phyloP scores from a whole-genome alignment of 2,113 vertebrate genomes.

The Odontesthes bonariensis region DNA sequence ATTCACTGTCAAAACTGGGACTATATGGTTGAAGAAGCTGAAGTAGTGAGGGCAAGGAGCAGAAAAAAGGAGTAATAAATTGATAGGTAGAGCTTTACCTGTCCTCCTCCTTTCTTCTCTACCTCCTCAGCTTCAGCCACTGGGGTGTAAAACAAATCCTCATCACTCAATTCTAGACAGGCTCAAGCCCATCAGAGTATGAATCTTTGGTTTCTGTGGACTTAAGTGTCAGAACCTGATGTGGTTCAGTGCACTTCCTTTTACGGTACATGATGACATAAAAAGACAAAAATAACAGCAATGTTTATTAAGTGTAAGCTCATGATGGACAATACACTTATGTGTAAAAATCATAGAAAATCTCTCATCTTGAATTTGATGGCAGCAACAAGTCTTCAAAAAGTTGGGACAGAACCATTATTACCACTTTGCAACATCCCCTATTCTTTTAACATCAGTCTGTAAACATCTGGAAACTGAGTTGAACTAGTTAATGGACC shows the following conservation, averaged over 20 bases:
- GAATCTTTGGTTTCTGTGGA: slow-evolving; percentile 49
- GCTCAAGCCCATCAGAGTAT: slow-evolving; percentile 51
- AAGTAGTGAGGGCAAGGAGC: slow-evolving; percentile 48
- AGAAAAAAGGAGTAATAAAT: slow-evolving; percentile 42
- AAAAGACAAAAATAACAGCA: slow-evolving; percentile 13
- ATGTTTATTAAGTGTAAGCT: too few species aligned
- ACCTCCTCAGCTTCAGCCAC: slow-evolving; percentile 28
- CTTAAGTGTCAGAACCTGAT: slow-evolving; percentile 51
- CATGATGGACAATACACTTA: too few species aligned
- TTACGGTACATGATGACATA: neutral
- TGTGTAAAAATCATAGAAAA: too few species aligned
- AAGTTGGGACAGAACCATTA: too few species aligned
- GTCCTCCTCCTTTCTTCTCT: slow-evolving; percentile 8
- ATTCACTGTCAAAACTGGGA: slow-evolving; percentile 40
- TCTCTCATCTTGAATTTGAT: too few species aligned
- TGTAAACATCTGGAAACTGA: neutral
- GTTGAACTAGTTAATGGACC: too few species aligned
- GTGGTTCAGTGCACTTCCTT: slow-evolving; percentile 41
- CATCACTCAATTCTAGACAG: slow-evolving; percentile 58
- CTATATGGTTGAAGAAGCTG: slow-evolving; percentile 36
- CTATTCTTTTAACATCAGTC: too few species aligned
- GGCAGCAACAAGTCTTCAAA: too few species aligned
- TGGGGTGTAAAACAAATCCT: slow-evolving; percentile 55
- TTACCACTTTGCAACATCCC: too few species aligned
- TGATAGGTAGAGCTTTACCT: slow-evolving; percentile 36